phyloP scores from a whole-genome alignment of 2,113 vertebrate genomes.

The Myanophis thanlyinensis region DNA sequence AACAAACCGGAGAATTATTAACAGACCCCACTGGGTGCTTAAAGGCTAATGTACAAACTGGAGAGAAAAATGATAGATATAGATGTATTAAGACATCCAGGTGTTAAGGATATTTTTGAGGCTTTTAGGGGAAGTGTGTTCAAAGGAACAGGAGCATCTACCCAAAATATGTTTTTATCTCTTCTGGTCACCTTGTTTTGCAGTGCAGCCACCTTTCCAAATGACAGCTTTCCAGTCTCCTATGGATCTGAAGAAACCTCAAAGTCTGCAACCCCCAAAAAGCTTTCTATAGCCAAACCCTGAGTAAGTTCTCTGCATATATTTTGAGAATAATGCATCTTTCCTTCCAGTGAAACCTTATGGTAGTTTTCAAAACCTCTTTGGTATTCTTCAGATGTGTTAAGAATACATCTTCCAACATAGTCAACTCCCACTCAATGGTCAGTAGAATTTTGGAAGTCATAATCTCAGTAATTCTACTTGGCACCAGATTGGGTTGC shows the following conservation, averaged over 20 bases:
- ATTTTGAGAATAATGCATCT: not conserved
- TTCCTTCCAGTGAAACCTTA: not conserved
- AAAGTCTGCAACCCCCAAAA: not conserved
- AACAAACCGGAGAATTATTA: slow-evolving; percentile 58
- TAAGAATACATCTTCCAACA: not conserved
- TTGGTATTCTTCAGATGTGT: not conserved
- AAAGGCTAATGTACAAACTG: not conserved
- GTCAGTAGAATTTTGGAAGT: not conserved
- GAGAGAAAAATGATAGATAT: not conserved
- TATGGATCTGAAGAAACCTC: not conserved
- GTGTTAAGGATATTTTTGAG: not conserved
- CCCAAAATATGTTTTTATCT: not conserved
- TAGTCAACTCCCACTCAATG: not conserved
- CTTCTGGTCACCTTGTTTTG: slow-evolving; percentile 37
- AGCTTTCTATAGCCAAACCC: not conserved
- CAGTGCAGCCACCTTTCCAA: not conserved
- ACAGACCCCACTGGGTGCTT: not conserved
- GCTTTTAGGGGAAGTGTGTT: not conserved
- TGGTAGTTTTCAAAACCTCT: not conserved
- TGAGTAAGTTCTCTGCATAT: not conserved
- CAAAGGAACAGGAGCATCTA: not conserved
- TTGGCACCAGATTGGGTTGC: not conserved
- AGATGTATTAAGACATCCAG: not conserved
- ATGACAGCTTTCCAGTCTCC: not conserved
- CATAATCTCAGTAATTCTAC: not conserved